phyloP scores from a whole-genome alignment of 2,888 invertebrate species.

The Nemotelus nigrinus region DNA sequence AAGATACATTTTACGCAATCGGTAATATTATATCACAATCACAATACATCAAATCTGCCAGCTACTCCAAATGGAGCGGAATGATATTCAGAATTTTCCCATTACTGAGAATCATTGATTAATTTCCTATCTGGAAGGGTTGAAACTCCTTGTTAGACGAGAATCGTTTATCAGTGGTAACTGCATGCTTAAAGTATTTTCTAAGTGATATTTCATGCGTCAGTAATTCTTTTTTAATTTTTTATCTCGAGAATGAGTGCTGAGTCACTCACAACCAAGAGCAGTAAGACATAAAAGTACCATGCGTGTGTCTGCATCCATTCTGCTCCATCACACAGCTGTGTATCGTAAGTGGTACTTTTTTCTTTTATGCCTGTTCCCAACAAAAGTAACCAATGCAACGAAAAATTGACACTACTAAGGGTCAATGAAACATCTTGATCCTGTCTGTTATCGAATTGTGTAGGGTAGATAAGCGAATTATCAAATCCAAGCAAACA shows the following conservation, averaged over 20 bases:
- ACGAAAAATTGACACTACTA: not conserved
- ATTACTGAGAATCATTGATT: constrained; percentile 42
- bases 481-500: constrained; percentile 51
- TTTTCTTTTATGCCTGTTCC: not conserved
- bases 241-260: constrained; percentile 44
- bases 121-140: constrained; percentile 23
- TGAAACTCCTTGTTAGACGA: too few relatives aligned
- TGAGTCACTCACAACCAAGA: constrained; percentile 45
- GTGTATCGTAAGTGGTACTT: too few relatives aligned
- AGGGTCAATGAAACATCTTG: constrained; percentile 51
- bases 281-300: not conserved
- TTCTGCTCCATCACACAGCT: not conserved
- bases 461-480: constrained; percentile 51
- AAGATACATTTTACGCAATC: too few relatives aligned
- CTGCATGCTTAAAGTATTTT: constrained; percentile 8
- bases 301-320: constrained; percentile 8
- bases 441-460: constrained; percentile 51
- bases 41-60: too few relatives aligned
- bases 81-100: too few relatives aligned
- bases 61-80: too few relatives aligned
- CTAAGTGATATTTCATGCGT: constrained; percentile 47
- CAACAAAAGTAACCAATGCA: constrained; percentile 5
- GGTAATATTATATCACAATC: too few relatives aligned
- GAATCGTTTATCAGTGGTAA: too few relatives aligned
- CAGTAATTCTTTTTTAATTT: constrained; percentile 49